Evolutionary conservation across 2,797 vertebrate species (phyloP).

Genomic region (Chelonia mydas): DNA sequence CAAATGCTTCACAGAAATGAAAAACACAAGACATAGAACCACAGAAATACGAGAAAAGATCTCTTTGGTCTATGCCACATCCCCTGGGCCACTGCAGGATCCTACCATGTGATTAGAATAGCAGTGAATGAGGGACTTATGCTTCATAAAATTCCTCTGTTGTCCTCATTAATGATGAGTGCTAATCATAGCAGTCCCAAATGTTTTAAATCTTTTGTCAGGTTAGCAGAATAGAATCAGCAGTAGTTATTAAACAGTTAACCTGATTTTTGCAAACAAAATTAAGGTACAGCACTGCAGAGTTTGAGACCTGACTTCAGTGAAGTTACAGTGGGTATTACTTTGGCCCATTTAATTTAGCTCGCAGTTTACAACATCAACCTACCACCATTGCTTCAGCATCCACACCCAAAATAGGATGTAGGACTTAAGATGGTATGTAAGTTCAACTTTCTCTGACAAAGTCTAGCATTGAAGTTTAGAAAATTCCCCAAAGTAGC

Average conservation of each 20-base stretch:
- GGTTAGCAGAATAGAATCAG: conserved; percentile 33
- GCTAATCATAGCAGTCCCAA: conserved; percentile 38
- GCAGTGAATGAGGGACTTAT: conserved; percentile 64
- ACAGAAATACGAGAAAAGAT: conserved; percentile 41
- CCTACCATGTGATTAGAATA: conserved; percentile 53
- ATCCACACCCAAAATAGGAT: conserved; percentile 71
- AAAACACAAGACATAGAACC: not conserved
- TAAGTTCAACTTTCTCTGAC: conserved; percentile 72
- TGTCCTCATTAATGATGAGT: conserved; percentile 51
- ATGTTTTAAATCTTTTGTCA: not conserved
- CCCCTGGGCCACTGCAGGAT: conserved; percentile 43
- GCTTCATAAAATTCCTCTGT: conserved; percentile 59
- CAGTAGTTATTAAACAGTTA: not conserved
- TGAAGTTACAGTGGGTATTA: not conserved
- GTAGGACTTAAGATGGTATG: conserved; percentile 69
- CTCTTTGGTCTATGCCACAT: conserved; percentile 37
- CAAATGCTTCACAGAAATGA: conserved; percentile 22
- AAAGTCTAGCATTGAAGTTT: conserved; percentile 65
- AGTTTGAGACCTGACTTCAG: not conserved
- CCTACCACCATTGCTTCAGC: conserved; percentile 72
- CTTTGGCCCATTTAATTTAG: conserved; percentile 21
- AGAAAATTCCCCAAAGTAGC: conserved; percentile 76
- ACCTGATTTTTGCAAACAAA: not conserved
- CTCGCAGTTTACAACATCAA: conserved; percentile 52
- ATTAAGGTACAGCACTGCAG: not conserved